phyloP scores from a whole-genome alignment of 1,140 invertebrate species.

The Nasonia giraulti region DNA sequence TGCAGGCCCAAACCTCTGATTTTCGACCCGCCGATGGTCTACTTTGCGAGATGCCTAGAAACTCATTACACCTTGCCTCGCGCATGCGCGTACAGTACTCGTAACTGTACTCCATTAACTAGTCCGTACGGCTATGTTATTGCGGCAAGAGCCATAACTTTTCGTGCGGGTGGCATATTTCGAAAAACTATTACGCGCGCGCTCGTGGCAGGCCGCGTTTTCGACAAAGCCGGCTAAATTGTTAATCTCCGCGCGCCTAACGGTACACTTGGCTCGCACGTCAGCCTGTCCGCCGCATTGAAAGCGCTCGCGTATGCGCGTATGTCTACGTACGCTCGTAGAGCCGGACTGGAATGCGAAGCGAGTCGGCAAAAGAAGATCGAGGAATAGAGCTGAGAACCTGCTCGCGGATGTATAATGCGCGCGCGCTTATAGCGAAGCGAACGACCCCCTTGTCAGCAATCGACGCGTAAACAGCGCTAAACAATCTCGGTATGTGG shows the following conservation, averaged over 20 bases:
- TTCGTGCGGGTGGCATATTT: too few relatives aligned
- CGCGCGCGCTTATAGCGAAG: background rate
- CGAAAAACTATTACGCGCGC: too few relatives aligned
- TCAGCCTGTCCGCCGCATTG: too few relatives aligned
- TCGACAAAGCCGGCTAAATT: too few relatives aligned
- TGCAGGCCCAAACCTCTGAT: background rate
- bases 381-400: background rate
- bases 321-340: too few relatives aligned
- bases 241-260: too few relatives aligned
- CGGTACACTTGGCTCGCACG: too few relatives aligned
- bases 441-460: conserved; percentile 54
- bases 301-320: too few relatives aligned
- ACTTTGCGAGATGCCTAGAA: background rate
- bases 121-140: background rate
- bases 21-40: background rate
- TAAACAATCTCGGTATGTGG: conserved; percentile 63
- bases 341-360: background rate
- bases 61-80: background rate
- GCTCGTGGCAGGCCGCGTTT: too few relatives aligned
- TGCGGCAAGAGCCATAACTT: background rate
- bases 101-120: background rate
- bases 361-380: background rate
- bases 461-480: conserved; percentile 62
- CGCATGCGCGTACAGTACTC: background rate
- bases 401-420: conserved; percentile 45